Conservation (phyloP, 2,888 invertebrate species). For the Antheraea yamamai region DNA sequence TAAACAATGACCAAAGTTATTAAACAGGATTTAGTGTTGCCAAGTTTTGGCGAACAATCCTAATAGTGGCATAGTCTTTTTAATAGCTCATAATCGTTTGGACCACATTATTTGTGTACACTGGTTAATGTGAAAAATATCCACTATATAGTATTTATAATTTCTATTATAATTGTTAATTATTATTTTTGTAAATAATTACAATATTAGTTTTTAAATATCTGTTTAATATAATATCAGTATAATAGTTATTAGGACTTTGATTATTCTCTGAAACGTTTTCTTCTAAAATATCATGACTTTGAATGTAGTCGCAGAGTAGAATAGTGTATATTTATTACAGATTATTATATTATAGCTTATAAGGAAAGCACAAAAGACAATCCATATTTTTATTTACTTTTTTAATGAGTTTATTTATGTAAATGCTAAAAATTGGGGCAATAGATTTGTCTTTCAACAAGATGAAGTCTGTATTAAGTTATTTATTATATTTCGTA, state of each 20-base stretch:
- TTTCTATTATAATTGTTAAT: constrained; percentile 65
- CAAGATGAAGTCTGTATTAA: constrained; percentile 19
- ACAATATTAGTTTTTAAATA: constrained; percentile 50
- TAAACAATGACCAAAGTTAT: constrained; percentile 73
- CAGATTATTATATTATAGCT: constrained; percentile 60
- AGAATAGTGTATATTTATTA: constrained; percentile 73
- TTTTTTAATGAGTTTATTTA: constrained; percentile 63
- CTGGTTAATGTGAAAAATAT: constrained; percentile 73
- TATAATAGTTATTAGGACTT: constrained; percentile 14
- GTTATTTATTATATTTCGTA: constrained; percentile 23
- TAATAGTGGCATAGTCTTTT: constrained; percentile 42
- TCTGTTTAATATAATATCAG: constrained; percentile 37
- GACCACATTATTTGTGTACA: constrained; percentile 71
- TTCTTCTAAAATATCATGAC: constrained; percentile 46
- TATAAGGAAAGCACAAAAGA: constrained; percentile 73
- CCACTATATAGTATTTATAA: constrained; percentile 76
- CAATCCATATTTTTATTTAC: constrained; percentile 67
- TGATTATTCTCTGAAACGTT: constrained; percentile 33
- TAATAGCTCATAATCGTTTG: constrained; percentile 61
- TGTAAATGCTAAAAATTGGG: constrained; percentile 48
- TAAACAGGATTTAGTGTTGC: constrained; percentile 63
- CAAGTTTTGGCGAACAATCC: constrained; percentile 26
- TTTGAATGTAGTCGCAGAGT: constrained; percentile 54
- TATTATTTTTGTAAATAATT: constrained; percentile 7
- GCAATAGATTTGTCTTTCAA: constrained; percentile 48